A percentile compares a stretch with the other conserved stretches of the same genome.
Evolutionary conservation across 37 sponge, comb jelly and placozoan species (phyloP).

Genomic region (Petrosia ficiformis): DNA sequence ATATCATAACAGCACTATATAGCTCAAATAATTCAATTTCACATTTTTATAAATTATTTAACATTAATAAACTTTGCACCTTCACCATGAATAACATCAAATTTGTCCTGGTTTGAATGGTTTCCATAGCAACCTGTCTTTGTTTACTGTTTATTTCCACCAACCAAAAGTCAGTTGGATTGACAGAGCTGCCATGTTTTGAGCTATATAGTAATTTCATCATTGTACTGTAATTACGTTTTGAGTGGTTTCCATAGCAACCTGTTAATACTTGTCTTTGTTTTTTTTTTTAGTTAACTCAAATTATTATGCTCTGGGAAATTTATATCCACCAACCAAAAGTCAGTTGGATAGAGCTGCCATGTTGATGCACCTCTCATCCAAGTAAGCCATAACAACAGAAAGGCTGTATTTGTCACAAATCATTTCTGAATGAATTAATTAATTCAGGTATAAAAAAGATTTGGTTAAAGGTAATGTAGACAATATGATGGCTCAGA

Average conservation of each 20-base stretch:
- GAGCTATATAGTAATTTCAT: no score
- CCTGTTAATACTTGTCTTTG: neutral
- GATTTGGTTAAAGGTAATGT: neutral
- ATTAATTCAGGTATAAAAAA: neutral
- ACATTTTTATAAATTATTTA: no score
- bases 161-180: conserved; percentile 42
- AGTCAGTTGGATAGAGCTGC: conserved; percentile 61
- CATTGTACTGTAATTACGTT: no score
- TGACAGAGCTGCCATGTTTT: conserved; percentile 55
- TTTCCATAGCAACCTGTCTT: no score
- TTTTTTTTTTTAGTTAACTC: conserved; percentile 54
- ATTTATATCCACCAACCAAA: neutral
- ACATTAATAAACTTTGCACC: no score
- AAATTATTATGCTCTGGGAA: conserved; percentile 59
- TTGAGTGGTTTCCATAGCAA: no score
- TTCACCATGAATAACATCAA: no score
- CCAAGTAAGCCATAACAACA: neutral
- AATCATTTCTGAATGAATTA: no score
- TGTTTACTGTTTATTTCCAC: neutral
- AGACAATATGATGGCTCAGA: conserved; percentile 28
- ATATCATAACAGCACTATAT: no score
- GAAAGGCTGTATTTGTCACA: no score
- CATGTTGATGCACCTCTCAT: conserved; percentile 14
- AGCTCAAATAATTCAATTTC: no score
- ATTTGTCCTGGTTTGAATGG: no score